Percentiles rank a stretch among this genome's conserved stretches.
phyloP scores from a whole-genome alignment of 2,113 vertebrate genomes.

The Otolemur garnettii region DNA sequence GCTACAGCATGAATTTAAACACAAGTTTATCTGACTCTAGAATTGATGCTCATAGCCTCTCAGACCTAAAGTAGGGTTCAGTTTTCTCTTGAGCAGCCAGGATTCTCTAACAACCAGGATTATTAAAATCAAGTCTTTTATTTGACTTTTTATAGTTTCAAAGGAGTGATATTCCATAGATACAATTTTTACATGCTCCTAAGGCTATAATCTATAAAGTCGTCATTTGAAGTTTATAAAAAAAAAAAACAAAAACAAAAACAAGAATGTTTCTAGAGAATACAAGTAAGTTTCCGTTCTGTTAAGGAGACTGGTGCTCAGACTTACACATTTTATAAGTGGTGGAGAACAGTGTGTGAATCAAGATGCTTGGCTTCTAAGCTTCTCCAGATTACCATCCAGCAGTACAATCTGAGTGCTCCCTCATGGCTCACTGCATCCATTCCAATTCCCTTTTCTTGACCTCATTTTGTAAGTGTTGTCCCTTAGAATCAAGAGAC shows the following conservation, averaged over 20 bases:
- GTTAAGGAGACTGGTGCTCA: neutral
- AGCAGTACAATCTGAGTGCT: neutral
- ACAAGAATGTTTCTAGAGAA: neutral
- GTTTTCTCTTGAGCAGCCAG: neutral
- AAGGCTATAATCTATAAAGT: neutral
- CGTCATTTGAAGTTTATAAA: constrained; percentile 16
- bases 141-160: constrained; percentile 6
- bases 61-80: neutral
- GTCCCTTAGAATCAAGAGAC: neutral
- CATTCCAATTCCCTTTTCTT: neutral
- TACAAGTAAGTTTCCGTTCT: neutral
- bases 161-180: neutral
- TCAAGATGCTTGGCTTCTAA: neutral
- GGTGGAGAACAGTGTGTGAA: neutral
- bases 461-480: neutral
- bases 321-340: neutral
- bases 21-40: neutral
- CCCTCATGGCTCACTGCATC: neutral
- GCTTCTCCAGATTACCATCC: neutral
- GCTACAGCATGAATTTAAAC: neutral
- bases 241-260: no score
- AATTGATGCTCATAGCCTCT: neutral
- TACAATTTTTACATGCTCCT: neutral
- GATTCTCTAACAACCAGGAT: constrained; percentile 7
- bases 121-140: constrained; percentile 1